Evolutionary conservation across 1,140 invertebrate species (phyloP).

Genomic region (Euura lappo): DNA sequence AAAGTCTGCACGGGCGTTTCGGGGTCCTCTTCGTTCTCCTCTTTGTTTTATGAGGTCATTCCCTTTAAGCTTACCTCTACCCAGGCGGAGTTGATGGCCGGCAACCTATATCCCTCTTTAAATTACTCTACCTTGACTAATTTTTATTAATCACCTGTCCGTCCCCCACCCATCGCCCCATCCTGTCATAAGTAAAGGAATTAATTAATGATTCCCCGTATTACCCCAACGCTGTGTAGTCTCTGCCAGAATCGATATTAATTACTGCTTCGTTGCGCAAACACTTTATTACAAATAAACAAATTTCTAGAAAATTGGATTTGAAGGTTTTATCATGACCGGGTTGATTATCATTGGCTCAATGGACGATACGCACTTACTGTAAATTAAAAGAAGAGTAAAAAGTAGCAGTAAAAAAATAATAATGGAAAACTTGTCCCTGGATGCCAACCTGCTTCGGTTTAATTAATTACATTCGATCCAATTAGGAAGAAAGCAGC

Average conservation of each 20-base stretch:
- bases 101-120: background rate
- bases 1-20: background rate
- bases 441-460: background rate
- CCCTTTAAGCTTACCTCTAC: background rate
- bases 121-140: constrained; percentile 1
- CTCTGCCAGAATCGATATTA: background rate
- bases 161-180: background rate
- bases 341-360: no score
- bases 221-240: background rate
- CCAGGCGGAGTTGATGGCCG: background rate
- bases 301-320: background rate
- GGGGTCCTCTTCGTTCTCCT: background rate
- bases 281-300: background rate
- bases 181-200: background rate
- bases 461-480: background rate
- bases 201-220: background rate
- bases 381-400: background rate
- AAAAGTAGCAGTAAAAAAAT: background rate
- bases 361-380: no score
- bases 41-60: constrained; percentile 1
- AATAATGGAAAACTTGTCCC: background rate
- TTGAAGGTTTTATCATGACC: no score
- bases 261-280: background rate
- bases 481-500: background rate
- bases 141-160: constrained; percentile 7